Base-by-base conservation (phyloP, 1,140 invertebrate species). In the Campoletis sonorensis region DNA sequence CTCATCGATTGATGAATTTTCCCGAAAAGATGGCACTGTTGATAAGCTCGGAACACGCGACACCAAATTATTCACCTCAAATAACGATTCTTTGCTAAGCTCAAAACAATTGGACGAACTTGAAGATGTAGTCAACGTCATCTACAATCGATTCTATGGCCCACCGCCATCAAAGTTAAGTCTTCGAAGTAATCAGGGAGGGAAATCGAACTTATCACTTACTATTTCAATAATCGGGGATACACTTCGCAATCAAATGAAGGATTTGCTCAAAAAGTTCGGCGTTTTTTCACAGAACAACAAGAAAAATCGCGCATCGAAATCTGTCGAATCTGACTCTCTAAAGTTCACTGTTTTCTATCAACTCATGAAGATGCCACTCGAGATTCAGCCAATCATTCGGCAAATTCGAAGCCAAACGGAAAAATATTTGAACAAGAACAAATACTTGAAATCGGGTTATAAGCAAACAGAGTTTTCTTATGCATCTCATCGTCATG, bases 381-480 rank as follows among this genome's bases (percentile, higher is more conserved):
- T 64, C 1, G 45, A 79, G 16, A 5, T 82, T 1, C 18, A 21
- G 23, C 75, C 64, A 23, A n/a, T 79, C 21, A 8, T 27, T 18
- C 10, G 11, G 13, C 4, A 15, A 51, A 30, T 58, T 16, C 21
- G 67, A 23, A 67, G 15, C 26, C 51, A 49, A 1, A 30, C 77
- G 23, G 18, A 23, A 7, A n/a, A 16, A 54, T 10, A 83, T 49
- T 54, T 23, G 82, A 18, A 33, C 45, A 70, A 68, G 15, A n/a
- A 81, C 78, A 40, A 85, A 84, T 61, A 81, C 58, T 5, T 27
- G n/a, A 18, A 64, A 83, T 26, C 80, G 81, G 33, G 72, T 67
- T 7, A 75, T 58, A 10, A 54, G 81, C 23, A 61, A 80, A 23
- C 27, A 33, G 5, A 82, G 54, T 15, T 27, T 83, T 30, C 79